phyloP scores from a whole-genome alignment of 1,140 invertebrate species.

The Cylas formicarius region DNA sequence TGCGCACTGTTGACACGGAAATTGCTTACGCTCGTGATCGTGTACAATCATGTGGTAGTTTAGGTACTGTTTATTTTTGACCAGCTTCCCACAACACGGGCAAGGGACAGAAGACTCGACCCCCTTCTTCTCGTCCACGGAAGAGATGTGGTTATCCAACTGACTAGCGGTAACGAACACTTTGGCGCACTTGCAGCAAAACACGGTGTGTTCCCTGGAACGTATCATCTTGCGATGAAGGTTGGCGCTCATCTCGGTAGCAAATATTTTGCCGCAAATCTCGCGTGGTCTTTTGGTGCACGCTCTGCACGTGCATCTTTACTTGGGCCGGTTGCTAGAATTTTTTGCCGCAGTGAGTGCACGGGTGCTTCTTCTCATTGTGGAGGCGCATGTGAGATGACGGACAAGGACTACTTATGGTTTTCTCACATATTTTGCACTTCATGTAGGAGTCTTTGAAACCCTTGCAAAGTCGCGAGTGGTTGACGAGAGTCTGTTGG shows the following conservation, averaged over 20 bases:
- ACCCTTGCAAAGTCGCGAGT: too few relatives aligned
- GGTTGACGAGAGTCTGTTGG: too few relatives aligned
- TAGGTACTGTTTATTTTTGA: conserved; percentile 9
- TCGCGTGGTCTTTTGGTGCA: conserved; percentile 32
- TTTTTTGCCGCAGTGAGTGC: conserved; percentile 30
- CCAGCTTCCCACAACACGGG: conserved; percentile 18
- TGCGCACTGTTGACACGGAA: conserved; percentile 51
- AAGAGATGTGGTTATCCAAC: conserved; percentile 9
- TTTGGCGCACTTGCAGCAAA: conserved; percentile 28
- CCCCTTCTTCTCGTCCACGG: conserved; percentile 12
- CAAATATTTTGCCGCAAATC: conserved; percentile 53
- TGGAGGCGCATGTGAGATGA: conserved; percentile 9
- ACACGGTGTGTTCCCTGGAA: conserved; percentile 42
- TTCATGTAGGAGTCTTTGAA: conserved; percentile 5
- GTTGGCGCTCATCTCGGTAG: conserved; percentile 55
- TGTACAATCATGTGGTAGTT: conserved; percentile 14
- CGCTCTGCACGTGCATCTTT: conserved; percentile 17
- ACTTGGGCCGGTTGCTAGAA: conserved; percentile 27
- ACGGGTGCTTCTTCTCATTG: conserved; percentile 23
- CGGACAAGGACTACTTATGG: conserved; percentile 6
- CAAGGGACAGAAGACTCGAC: conserved; percentile 10
- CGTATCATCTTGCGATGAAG: conserved; percentile 54
- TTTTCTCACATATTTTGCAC: conserved; percentile 11
- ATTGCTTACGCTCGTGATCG: background rate
- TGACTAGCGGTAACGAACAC: conserved; percentile 22